Evolutionary conservation across 2,113 vertebrate species (phyloP), one percentile per base, ranked within the genome.

Genomic region (Tylochromis polylepis): DNA sequence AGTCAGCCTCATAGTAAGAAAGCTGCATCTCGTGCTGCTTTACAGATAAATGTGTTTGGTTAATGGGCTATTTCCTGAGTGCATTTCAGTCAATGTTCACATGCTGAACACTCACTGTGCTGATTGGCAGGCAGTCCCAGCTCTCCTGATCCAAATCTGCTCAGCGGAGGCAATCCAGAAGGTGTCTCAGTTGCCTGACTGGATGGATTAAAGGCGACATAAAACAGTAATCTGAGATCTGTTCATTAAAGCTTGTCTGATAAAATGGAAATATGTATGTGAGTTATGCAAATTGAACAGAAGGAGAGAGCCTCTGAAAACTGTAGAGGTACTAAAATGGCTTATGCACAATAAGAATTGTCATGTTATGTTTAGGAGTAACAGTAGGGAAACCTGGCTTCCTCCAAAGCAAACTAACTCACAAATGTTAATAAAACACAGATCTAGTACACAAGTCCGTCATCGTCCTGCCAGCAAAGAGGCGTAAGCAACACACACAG

Each of bases 191-290:
- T 86, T 91, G 86, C 83, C 81, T 82, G 84, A 91, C 87, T 91
- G 86, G 60, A 91, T 82, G 86, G 87, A 91, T 92, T 91, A 91
- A 90, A 90, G 70, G 86, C 31, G 5, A 60, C 70, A 90, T 87
- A 84, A 85, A 93, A 88, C 38, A 65, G 62, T 92, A 91, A 94
- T 94, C 92, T 84, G 72, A 84, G 49, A 93, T 93, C 89, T 86
- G 88, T 88, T 92, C 90, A 91, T 92, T 86, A 88, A 55, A 83
- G 82, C 78, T 72, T 41, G 79, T 84, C 83, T 84, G 91, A 90
- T 92, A 90, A 93, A 93, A 92, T 91, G 79, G 80, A 87, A 92
- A 90, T 88, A 81, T 79, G 84, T 67, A 89, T 72, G 60, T 22
- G 59, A 91, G 80, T 91, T 93, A 82, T 83, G 79, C 70, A 87